Base-by-base conservation (phyloP, 2,113 vertebrate genomes). In the Sapajus apella region DNA sequence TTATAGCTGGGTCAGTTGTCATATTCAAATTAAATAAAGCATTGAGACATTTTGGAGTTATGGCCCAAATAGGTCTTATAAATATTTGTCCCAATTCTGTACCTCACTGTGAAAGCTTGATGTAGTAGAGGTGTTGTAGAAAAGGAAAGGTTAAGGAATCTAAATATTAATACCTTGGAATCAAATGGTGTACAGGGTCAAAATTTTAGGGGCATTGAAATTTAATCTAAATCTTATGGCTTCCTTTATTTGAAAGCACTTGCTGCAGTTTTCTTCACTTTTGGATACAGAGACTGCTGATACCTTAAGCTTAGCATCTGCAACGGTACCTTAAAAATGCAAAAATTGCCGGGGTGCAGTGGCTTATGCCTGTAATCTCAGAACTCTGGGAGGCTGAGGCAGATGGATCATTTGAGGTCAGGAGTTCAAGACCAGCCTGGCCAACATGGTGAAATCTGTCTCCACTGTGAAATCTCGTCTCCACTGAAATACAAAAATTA, bases 41-140 rank as follows among this genome's bases (percentile, higher is more conserved):
- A n/a, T n/a, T 66, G 10, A 94, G 85, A 97, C 87, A 94, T 37
- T 96, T 84, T 77, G 30, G 11, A 80, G 87, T 91, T 75, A 55
- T 47, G 72, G 5, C 18, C 72, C 91, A 81, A 72, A 47, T 23
- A 50, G 45, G 1, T 86, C 76, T 87, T 35, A 90, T 72, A 73
- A 81, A 80, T 87, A 52, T 25, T 90, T 66, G 70, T 8, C 58
- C 94, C 50, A 58, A 40, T 96, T 92, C 50, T 77, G 64, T 81
- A 58, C 9, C 35, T 88, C 37, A 58, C 61, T 70, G 40, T 30
- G 3, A 72, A 86, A 96, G 13, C 17, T 72, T 92, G 58, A 77
- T 73, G 61, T 30, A 82, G 79, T 88, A 32, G 61, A 27, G n/a
- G 37, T 96, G n/a, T 43, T 92, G 23, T 47, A 56, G n/a, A 47